Base-by-base conservation (phyloP, 1,140 invertebrate genomes). In the Cataglyphis hispanica region DNA sequence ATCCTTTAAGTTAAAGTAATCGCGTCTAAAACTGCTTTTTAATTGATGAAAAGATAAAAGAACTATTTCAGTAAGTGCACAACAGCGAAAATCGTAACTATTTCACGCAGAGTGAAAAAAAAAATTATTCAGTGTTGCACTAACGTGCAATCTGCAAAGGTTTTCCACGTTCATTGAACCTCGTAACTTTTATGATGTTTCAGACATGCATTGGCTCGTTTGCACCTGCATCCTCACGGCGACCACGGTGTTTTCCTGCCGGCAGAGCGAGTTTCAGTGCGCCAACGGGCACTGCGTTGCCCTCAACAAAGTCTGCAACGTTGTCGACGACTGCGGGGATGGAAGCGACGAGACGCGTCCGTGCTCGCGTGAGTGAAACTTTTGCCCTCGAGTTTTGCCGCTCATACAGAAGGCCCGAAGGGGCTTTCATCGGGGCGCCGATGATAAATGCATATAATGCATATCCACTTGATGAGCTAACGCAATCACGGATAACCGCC, bases 301-400 rank as follows among this genome's bases (percentile, higher is more conserved):
- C 74, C 96, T 97, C 72, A 98, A 97, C 94, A 96, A 97, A 92
- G 98, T 96, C 94, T 98, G 98, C 95, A 97, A 98, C 93, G 97
- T 97, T 87, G 95, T 96, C 84, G 97, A 98, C 94, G 97, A 98
- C 92, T 98, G 98, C 91, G 97, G 97, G 1, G 98, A 98, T 93
- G 96, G 96, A 43, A 97, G 97, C 58, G 98, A 98, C 93, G 98
- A 98, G 93, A 97, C 97, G 40, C 96, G 97, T 90, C 97, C 97
- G 93, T 98, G 98, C 93, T 97, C 98, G 94, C 97, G 98, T 98
- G 94, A 98, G 98, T 97, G 89, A 60, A 83, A 78, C 69, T n/a
- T 72, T 66, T 86, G 40, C 86, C 74, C 34, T 72, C 19, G 34
- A 43, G 13, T 56, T 66, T 69, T 69, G 16, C 25, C 31, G 46